Base-by-base conservation (phyloP, 2,797 vertebrate species). In the Melanotaenia maccullochi region DNA sequence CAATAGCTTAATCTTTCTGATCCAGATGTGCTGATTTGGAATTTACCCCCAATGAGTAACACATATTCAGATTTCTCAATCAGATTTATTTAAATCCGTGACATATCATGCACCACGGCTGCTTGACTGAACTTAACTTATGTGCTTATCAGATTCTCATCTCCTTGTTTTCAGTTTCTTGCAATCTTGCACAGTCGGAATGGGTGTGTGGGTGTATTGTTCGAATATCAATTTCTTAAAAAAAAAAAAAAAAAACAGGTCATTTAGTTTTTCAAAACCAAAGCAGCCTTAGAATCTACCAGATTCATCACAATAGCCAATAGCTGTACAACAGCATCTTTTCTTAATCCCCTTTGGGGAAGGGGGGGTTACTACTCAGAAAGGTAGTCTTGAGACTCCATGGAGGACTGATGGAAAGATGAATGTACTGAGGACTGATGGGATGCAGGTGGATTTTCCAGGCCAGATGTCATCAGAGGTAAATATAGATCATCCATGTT, bases 401-500 rank as follows among this genome's bases (percentile, higher is more conserved):
- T 65, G 11, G 92, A 93, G 3, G 93, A 93, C 70, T 90, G 93
- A 0, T 89, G 87, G 12, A 85, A 90, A 4, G 86, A 82, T 32
- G 69, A 86, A 3, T 68, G 91, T 2, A 47, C 61, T 0, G 78
- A 90, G 20, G 90, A 90, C 9, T 82, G 87, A 22, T 82, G 88
- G 65, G 90, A 90, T 2, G 75, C 30, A 28, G 88, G 1, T 4
- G 90, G 81, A 38, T 86, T 87, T 11, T 96, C 95, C 88, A 96
- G 87, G 47, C 93, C 92, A 0, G 96, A 95, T 49, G 92, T 89
- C 96, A 97, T 97, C 81, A 97, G 92, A 12, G 96, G 96, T 51
- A 97, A 81, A 82, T 96, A 95, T 13, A 97, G 88, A 80, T 97
- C 96, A 0, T 97, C 96, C 96, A 97, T 97, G 84, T 97, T 96